Conservation (phyloP, 2,113 vertebrate species). For the Oncorhynchus masou region DNA sequence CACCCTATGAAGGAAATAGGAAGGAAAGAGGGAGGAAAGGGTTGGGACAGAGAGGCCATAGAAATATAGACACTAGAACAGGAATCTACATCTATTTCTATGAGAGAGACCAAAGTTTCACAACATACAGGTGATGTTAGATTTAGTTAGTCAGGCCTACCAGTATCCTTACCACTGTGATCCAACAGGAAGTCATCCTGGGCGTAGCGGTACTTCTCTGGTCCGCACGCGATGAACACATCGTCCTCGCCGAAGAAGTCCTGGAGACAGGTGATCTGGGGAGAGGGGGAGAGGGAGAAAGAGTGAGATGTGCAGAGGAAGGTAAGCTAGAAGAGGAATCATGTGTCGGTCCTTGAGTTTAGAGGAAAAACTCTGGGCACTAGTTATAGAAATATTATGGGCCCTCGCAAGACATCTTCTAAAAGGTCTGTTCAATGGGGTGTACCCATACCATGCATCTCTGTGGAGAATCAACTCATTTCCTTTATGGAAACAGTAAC, state of each 20-base stretch:
- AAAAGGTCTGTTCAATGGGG: too few relatives aligned
- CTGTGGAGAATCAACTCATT: too few relatives aligned
- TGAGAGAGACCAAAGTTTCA: not conserved
- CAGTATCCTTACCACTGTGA: conserved; percentile 88
- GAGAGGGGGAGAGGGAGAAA: conserved; percentile 18
- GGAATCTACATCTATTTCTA: too few relatives aligned
- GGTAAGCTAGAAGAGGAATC: not conserved
- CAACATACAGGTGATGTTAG: not conserved
- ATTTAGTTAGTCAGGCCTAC: conserved; percentile 68
- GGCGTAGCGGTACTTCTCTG: conserved; percentile 93
- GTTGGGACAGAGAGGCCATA: not conserved
- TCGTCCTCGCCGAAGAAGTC: conserved; percentile 99
- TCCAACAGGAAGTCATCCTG: conserved; percentile 98
- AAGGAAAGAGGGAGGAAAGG: not conserved
- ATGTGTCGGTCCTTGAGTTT: too few relatives aligned
- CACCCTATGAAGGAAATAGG: not conserved
- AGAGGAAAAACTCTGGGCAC: too few relatives aligned
- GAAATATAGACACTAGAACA: not conserved
- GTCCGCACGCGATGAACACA: conserved; percentile 95
- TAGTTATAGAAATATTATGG: too few relatives aligned
- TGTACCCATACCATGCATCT: too few relatives aligned
- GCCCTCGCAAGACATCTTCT: too few relatives aligned
- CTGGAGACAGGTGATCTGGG: conserved; percentile 89
- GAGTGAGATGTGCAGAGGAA: not conserved
- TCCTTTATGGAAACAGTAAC: too few relatives aligned